Conservation (phyloP, 2,888 invertebrate species). For the Phalera bucephala region DNA sequence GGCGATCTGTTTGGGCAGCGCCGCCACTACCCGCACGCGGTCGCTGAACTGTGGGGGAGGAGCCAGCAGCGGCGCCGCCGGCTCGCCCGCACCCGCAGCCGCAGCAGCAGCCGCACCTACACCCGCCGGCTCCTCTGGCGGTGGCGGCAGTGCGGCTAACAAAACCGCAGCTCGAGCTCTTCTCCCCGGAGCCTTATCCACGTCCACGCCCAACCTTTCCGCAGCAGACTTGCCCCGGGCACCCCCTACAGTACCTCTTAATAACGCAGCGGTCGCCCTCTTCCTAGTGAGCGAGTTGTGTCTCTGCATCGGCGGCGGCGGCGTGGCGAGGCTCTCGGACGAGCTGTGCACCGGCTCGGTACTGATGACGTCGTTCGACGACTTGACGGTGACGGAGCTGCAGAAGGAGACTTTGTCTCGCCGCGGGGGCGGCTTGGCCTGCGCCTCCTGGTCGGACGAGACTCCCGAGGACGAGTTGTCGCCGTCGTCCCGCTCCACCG, state of each 20-base stretch:
- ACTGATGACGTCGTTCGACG: conserved; percentile 78
- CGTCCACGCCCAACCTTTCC: conserved; percentile 71
- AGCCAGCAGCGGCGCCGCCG: conserved; percentile 86
- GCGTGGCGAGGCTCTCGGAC: conserved; percentile 68
- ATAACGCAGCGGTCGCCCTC: conserved; percentile 82
- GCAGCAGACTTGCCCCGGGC: conserved; percentile 61
- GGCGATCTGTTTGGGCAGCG: conserved; percentile 88
- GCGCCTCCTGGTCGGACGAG: conserved; percentile 90
- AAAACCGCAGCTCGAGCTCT: conserved; percentile 88
- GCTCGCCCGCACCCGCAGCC: too few relatives aligned
- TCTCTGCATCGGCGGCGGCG: conserved; percentile 75
- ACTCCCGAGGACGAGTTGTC: conserved; percentile 95
- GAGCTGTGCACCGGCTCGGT: conserved; percentile 80
- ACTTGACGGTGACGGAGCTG: conserved; percentile 76
- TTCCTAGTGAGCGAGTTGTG: conserved; percentile 85
- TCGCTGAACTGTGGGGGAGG: conserved; percentile 97
- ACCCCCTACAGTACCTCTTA: conserved; percentile 64
- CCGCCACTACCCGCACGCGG: conserved; percentile 92
- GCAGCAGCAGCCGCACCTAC: conserved; percentile 17
- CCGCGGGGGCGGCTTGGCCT: conserved; percentile 55
- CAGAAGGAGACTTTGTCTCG: conserved; percentile 78
- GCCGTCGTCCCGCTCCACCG: conserved; percentile 87
- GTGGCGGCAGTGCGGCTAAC: conserved; percentile 91
- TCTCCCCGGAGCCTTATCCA: conserved; percentile 60
- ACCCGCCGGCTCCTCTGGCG: conserved; percentile 85